Conservation (phyloP, 2,797 vertebrate species). For the Acrocephalus scirpaceus region DNA sequence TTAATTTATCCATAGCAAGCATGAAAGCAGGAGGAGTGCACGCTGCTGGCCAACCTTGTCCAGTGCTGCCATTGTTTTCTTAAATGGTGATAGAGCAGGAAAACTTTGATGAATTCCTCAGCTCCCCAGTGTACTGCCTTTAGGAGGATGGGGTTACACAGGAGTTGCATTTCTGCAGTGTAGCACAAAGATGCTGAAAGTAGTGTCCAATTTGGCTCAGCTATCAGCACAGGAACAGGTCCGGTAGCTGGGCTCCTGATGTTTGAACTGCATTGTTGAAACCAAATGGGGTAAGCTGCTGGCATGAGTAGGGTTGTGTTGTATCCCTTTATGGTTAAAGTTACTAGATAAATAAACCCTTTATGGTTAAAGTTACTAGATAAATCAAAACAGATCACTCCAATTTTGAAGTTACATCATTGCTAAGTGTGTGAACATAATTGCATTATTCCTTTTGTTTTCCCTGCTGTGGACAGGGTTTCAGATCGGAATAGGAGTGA, state of each 20-base stretch:
- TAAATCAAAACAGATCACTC: not conserved
- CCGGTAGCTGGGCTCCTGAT: not conserved
- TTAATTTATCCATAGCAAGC: not conserved
- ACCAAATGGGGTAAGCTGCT: not conserved
- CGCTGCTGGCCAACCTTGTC: not conserved
- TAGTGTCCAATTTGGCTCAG: not conserved
- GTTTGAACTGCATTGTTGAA: not conserved
- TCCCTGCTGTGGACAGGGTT: not conserved
- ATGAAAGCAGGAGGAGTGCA: not conserved
- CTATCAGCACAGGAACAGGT: not conserved
- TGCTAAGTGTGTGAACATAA: not conserved
- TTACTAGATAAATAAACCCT: not conserved
- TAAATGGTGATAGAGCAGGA: not conserved
- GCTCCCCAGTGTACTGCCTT: not conserved
- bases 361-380: not conserved
- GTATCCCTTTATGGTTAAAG: not conserved
- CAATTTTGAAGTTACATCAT: not conserved
- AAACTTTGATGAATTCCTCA: not conserved
- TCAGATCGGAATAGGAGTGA: not conserved
- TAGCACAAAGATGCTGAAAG: not conserved
- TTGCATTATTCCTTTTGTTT: not conserved
- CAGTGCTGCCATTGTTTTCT: not conserved
- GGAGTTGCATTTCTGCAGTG: accelerated
- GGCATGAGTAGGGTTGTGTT: not conserved
- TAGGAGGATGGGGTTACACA: not conserved